These are phyloP conservation scores for Drosophila meridionalis DNA, from an alignment of 2,888 invertebrate genomes.

Conservation along the genomic window DNA sequence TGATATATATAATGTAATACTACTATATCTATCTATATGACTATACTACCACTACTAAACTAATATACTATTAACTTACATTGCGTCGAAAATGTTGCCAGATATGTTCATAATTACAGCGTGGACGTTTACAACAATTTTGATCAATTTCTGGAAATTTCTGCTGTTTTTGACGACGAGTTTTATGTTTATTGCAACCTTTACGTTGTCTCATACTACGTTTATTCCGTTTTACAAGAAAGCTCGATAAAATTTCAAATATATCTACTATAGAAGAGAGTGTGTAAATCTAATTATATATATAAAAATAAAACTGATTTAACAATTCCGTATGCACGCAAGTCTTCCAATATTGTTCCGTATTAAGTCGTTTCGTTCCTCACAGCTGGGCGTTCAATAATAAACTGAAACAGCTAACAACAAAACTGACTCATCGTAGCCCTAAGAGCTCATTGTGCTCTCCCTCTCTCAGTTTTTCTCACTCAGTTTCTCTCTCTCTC, in stretches of 20 bases:
- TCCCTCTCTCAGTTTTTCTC: neutral
- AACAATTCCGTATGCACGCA: constrained; percentile 44
- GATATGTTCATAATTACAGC: constrained; percentile 70
- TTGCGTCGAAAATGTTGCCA: constrained; percentile 69
- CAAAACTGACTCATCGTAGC: constrained; percentile 46
- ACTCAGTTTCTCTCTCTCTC: neutral
- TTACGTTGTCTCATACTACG: constrained; percentile 73
- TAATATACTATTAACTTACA: constrained; percentile 45
- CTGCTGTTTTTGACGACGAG: constrained; percentile 46
- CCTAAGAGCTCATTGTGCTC: constrained; percentile 14
- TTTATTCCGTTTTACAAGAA: constrained; percentile 28
- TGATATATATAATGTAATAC: neutral
- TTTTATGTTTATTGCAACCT: constrained; percentile 48
- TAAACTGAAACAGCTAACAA: constrained; percentile 45
- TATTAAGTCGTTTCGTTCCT: constrained; percentile 33
- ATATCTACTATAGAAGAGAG: constrained; percentile 7
- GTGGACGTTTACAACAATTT: constrained; percentile 65
- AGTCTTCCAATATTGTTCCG: constrained; percentile 32
- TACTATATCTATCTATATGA: no score
- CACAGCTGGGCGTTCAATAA: constrained; percentile 60
- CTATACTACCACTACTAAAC: neutral
- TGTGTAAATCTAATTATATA: constrained; percentile 61
- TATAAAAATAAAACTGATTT: constrained; percentile 17
- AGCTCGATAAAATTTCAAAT: constrained; percentile 3
- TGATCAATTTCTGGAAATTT: constrained; percentile 37